Evolutionary conservation across 2,113 vertebrate genomes (phyloP), one percentile per base, ranked within the genome.

Genomic region (Pelmatolapia mariae): DNA sequence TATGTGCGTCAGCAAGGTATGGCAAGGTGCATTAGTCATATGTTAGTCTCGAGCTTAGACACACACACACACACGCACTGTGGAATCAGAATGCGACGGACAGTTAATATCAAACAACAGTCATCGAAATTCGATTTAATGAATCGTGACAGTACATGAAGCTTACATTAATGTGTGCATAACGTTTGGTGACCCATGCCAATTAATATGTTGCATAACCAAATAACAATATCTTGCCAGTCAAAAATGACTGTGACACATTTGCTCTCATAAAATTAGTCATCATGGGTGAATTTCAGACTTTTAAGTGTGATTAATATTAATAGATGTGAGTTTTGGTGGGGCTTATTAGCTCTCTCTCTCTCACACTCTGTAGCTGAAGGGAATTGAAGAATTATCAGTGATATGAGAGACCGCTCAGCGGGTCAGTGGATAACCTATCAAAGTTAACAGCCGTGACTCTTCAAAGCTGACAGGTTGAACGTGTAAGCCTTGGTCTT

Each of bases 381-480:
- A 80, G 56, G 66, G 68, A 78, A 78, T 22, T 19, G 10, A 56
- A 33, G 84, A 29, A 87, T 89, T 83, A 91, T 89, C 73, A 24
- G 45, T 43, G 56, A 83, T 82, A 47, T 47, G 36, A n/a, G 82
- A 43, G 54, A 13, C 50, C 73, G 24, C 24, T 89, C 22, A 66
- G 83, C 78, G 61, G 33, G 33, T 68, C 61, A 68, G 61, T 66
- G 86, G 81, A 90, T 80, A 90, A 89, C 83, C 80, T 87, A 71
- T 87, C 87, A 84, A 43, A 86, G 54, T 57, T 57, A 53, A 38
- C 19, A 29, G 76, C 45, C 80, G 84, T 47, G 56, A 71, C 71
- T 80, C 82, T 81, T 68, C 81, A 45, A 45, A 59, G 40, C 38
- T 89, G 80, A 90, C 53, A 81, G 79, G 45, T 56, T 88, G 59